Base-by-base conservation (phyloP, 2,888 invertebrate species). In the Ectemnius lituratus region DNA sequence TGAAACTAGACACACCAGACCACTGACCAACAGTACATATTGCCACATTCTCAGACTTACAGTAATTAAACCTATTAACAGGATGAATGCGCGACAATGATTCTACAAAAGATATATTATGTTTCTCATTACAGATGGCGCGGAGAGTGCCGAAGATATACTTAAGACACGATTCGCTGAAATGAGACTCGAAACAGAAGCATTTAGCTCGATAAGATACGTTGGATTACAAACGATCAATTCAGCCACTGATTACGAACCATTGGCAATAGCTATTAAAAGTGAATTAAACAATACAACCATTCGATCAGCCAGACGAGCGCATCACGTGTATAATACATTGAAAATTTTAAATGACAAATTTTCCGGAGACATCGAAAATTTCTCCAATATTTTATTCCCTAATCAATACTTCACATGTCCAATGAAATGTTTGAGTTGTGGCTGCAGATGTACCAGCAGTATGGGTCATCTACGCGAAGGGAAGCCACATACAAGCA, bases 361-460 rank as follows among this genome's bases (percentile, higher is more conserved):
- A 89, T 96, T 96, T 86, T 94, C 93, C 82, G 95, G 94, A 2
- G 93, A 94, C 81, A 93, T 96, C 56, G 93, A 92, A 61, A 93
- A 93, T 76, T 90, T 92, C 52, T 91, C 93, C 18, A 93, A 93
- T 16, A 93, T 94, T 85, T 92, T 95, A 64, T 96, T 96, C 89
- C 94, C 96, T 46, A 95, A 96, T 84, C 94, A 96, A 87, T 96
- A 96, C 91, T 96, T 96, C 85, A 95, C 96, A 0, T 96, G 96
- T 86, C 93, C 94, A 20, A 92, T 93, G 1, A 93, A 93, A 80
- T 96, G 96, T 88, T 92, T 94, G 73, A 94, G 95, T 2, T 96
- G 96, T 90, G 93, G 91, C 65, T 91, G 91, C 65, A 92, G 94
- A 28, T 95, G 95, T 84, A 92, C 91, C 76, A 92, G 93, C 67